Conservation (phyloP, 92 coral and sea anemone genomes). For the Montipora capitata region DNA sequence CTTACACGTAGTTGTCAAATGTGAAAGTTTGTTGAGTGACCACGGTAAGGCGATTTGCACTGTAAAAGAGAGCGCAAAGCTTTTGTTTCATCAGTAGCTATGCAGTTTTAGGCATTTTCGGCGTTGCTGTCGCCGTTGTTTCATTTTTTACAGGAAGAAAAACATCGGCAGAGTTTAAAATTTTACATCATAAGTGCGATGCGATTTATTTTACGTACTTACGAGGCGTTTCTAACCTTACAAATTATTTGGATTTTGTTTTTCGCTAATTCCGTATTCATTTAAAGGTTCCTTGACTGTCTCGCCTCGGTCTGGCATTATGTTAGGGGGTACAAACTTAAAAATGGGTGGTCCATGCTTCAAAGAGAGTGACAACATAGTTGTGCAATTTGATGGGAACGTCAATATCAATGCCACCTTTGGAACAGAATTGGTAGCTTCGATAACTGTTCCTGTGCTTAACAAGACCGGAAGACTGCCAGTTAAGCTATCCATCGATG, state of each 20-base stretch:
- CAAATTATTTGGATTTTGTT: background rate
- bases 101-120: too few species aligned
- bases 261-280: background rate
- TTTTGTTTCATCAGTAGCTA: too few species aligned
- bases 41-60: too few species aligned
- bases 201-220: too few species aligned
- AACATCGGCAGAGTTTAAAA: too few species aligned
- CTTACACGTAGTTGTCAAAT: too few species aligned
- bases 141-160: too few species aligned
- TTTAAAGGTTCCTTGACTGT: conserved; percentile 78
- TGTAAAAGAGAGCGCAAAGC: too few species aligned
- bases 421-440: conserved; percentile 67
- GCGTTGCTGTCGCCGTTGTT: too few species aligned
- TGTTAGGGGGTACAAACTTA: conserved; percentile 87
- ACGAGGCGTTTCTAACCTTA: too few species aligned
- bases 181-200: too few species aligned
- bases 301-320: conserved; percentile 74
- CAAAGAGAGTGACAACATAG: conserved; percentile 68
- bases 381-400: conserved; percentile 78
- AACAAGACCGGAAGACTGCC: conserved; percentile 80
- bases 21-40: too few species aligned
- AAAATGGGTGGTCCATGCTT: conserved; percentile 91
- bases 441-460: conserved; percentile 81
- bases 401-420: conserved; percentile 59
- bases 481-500: conserved; percentile 78